Evolutionary conservation across 2,113 vertebrate species (phyloP).

Genomic region (Muntiacus muntjak): DNA sequence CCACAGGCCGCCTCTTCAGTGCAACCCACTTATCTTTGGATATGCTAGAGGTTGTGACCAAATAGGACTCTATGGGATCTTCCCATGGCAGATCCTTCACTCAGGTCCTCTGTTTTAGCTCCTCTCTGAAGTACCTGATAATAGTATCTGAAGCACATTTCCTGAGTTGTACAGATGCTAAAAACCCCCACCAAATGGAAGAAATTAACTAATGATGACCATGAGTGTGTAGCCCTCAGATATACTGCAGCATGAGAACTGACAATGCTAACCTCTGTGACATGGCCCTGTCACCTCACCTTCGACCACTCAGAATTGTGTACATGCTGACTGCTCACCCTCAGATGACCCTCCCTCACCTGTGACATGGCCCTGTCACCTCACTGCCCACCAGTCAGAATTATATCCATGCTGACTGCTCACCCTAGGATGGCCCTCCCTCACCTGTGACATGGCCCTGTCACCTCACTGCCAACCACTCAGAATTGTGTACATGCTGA

Average conservation of each 20-base stretch:
- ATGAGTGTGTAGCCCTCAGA: neutral
- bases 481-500: neutral
- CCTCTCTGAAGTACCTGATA: neutral
- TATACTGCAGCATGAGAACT: neutral
- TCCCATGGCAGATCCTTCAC: neutral
- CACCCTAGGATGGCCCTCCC: too few relatives aligned
- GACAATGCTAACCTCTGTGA: neutral
- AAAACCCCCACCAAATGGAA: neutral
- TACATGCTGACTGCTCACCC: neutral
- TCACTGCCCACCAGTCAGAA: rapidly evolving
- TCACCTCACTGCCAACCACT: neutral
- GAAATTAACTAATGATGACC: neutral
- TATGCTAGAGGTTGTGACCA: neutral
- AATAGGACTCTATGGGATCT: neutral
- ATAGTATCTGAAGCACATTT: neutral
- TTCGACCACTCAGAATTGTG: neutral
- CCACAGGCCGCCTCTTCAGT: neutral
- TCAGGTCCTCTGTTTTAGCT: neutral
- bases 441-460: neutral
- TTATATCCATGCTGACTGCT: rapidly evolving
- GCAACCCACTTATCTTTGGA: neutral
- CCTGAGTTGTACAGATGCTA: neutral
- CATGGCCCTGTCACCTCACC: neutral
- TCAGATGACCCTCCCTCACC: neutral
- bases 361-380: too few relatives aligned